Evolutionary conservation across 2,113 vertebrate genomes (phyloP).

Genomic region (Sarotherodon lohbergeri): DNA sequence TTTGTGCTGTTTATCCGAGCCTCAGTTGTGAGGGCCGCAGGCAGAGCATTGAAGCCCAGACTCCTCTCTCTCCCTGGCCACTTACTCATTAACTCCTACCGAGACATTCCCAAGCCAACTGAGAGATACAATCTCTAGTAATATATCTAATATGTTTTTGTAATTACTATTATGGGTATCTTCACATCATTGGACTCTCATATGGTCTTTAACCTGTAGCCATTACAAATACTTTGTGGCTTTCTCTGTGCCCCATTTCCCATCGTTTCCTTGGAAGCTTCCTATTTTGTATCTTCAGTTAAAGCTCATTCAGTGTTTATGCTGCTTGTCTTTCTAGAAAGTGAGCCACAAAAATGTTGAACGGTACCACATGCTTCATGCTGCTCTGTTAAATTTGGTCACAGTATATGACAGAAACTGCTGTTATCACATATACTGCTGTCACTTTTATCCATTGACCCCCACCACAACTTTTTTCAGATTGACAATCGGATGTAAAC

Average conservation of each 20-base stretch:
- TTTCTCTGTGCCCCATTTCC: neutral
- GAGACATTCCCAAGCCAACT: neutral
- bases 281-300: neutral
- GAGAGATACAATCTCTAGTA: neutral
- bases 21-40: neutral
- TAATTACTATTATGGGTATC: neutral
- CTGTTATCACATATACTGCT: neutral
- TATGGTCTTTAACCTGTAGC: neutral
- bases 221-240: neutral
- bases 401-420: neutral
- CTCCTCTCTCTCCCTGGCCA: neutral
- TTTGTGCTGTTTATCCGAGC: neutral
- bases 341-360: neutral
- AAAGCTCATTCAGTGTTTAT: neutral
- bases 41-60: neutral
- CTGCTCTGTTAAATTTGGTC: neutral
- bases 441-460: neutral
- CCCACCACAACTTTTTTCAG: accelerated
- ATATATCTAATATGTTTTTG: neutral
- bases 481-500: neutral
- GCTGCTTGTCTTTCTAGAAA: neutral
- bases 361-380: neutral
- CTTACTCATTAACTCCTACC: neutral
- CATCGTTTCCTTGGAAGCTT: neutral
- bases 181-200: neutral